Evolutionary conservation across 2,113 vertebrate species (phyloP).

Genomic region (Canis aureus): DNA sequence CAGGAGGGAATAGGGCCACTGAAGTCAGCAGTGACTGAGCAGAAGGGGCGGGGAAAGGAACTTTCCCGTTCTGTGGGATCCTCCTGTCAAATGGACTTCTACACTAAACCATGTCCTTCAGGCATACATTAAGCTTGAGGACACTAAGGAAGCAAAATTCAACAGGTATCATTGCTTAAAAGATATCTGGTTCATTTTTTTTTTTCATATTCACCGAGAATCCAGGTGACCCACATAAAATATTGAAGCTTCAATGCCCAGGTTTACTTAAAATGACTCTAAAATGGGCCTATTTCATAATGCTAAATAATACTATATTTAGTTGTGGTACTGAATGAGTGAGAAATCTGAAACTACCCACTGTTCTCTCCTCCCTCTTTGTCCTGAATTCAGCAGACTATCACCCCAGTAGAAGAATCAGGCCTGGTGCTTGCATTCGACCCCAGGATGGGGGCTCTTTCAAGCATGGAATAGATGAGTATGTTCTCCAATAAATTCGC

Average conservation of each 20-base stretch:
- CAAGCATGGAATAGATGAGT: not conserved
- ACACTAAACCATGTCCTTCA: not conserved
- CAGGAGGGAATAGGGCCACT: not conserved
- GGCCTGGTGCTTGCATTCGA: not conserved
- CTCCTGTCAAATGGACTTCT: not conserved
- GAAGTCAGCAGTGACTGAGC: too few relatives aligned
- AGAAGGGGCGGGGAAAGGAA: not conserved
- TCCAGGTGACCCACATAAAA: constrained; percentile 78
- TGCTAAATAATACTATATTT: constrained; percentile 57
- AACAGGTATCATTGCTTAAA: constrained; percentile 17
- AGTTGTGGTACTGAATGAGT: constrained; percentile 12
- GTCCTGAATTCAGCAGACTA: not conserved
- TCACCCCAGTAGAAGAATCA: not conserved
- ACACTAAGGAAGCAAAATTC: not conserved
- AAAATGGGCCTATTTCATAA: constrained; percentile 74
- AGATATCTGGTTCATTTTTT: constrained; percentile 9
- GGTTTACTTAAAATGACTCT: constrained; percentile 66
- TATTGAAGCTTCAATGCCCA: not conserved
- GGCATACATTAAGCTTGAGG: not conserved
- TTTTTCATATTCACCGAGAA: constrained; percentile 50
- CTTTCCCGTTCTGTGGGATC: accelerated
- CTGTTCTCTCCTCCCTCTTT: not conserved
- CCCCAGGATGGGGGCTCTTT: not conserved
- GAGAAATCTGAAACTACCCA: not conserved
- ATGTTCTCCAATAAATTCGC: not conserved